Percentiles rank a stretch among this genome's conserved stretches.
Evolutionary conservation across 2,113 vertebrate species (phyloP).

Genomic region (Macrotis lagotis): DNA sequence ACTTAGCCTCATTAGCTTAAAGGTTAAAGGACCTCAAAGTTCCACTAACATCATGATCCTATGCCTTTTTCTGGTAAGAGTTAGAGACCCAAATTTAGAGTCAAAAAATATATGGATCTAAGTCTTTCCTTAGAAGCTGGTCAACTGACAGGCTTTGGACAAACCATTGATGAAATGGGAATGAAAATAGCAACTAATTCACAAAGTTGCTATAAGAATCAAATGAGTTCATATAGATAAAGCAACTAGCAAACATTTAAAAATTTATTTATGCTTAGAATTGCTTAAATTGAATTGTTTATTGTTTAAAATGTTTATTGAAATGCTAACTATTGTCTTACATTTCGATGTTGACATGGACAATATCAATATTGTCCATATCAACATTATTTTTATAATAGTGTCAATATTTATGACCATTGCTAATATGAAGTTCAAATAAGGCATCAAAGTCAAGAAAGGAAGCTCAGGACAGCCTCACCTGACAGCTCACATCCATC

Average conservation of each 20-base stretch:
- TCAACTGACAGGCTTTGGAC: not conserved
- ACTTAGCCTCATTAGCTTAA: not conserved
- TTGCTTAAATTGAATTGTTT: not conserved
- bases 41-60: not conserved
- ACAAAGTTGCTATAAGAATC: not conserved
- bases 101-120: not conserved
- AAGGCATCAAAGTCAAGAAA: not conserved
- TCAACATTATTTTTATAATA: not conserved
- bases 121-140: not conserved
- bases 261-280: not conserved
- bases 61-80: not conserved
- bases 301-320: not conserved
- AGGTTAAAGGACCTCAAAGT: not conserved
- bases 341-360: not conserved
- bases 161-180: not conserved
- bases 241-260: not conserved
- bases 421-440: not conserved
- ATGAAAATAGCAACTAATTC: not conserved
- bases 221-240: not conserved
- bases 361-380: not conserved
- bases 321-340: not conserved
- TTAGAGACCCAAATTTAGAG: not conserved
- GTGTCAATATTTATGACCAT: not conserved
- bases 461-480: slow-evolving; percentile 76
- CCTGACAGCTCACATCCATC: slow-evolving; percentile 97